Conservation (phyloP, 2,888 invertebrate genomes). For the Pollenia angustigena region DNA sequence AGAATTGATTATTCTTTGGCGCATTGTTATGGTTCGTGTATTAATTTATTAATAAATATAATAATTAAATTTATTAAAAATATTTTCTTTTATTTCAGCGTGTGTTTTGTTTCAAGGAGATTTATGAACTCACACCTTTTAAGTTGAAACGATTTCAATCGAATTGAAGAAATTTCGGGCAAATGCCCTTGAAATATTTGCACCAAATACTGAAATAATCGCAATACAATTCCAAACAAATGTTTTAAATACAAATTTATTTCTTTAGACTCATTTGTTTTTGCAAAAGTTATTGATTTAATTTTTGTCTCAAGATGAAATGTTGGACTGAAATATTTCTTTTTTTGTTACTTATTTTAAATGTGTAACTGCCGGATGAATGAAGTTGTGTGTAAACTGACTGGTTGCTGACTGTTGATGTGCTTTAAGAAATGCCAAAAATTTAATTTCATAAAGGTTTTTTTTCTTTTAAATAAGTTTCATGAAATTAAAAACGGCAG, state of each 20-base stretch:
- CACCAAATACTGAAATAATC: constrained; percentile 12
- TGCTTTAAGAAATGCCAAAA: background rate
- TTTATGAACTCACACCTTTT: constrained; percentile 3
- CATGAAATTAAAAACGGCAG: constrained; percentile 44
- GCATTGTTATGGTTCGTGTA: constrained; percentile 33
- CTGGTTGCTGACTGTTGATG: background rate
- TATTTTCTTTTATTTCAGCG: background rate
- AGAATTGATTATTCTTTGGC: constrained; percentile 40
- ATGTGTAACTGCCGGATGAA: background rate
- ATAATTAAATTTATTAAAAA: constrained; percentile 26
- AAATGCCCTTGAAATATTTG: constrained; percentile 57
- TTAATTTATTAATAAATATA: constrained; percentile 52
- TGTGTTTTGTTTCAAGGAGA: background rate
- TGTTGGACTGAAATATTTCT: background rate
- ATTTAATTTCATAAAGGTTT: constrained; percentile 19
- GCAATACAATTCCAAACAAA: constrained; percentile 13
- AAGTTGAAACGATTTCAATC: background rate
- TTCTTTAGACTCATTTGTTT: background rate
- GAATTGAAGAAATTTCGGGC: background rate
- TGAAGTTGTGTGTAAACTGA: constrained; percentile 11
- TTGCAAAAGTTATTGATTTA: background rate
- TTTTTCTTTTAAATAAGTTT: constrained; percentile 7
- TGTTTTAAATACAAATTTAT: constrained; percentile 17
- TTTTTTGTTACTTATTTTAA: background rate
- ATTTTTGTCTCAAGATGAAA: background rate